phyloP scores from a whole-genome alignment of 2,797 vertebrate genomes.

The Gymnothorax javanicus region DNA sequence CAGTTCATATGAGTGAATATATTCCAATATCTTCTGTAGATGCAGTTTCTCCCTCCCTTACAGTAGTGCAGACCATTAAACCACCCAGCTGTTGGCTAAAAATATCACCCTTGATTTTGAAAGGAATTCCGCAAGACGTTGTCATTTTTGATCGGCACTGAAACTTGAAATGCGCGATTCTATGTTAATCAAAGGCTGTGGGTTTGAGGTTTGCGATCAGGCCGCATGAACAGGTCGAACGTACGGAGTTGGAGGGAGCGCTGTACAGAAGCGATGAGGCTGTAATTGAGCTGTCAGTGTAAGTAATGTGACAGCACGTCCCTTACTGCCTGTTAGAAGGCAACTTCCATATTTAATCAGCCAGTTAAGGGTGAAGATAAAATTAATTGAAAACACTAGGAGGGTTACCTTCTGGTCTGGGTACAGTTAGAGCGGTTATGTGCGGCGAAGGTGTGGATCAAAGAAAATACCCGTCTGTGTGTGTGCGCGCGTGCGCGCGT shows the following conservation, averaged over 20 bases:
- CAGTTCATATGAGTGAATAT: not conserved
- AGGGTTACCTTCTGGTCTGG: constrained; percentile 28
- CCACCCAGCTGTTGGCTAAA: not conserved
- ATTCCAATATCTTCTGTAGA: not conserved
- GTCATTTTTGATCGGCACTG: not conserved
- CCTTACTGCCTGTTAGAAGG: constrained; percentile 31
- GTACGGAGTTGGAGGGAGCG: constrained; percentile 5
- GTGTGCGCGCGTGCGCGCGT: not conserved
- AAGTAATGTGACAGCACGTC: constrained; percentile 37
- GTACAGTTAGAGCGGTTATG: constrained; percentile 6
- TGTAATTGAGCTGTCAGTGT: constrained; percentile 50
- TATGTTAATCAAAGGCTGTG: not conserved
- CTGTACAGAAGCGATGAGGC: constrained; percentile 38
- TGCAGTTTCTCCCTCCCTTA: not conserved
- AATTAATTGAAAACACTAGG: constrained; percentile 51
- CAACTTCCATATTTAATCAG: constrained; percentile 64
- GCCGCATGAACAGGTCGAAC: not conserved
- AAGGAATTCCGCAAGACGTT: not conserved
- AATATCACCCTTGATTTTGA: not conserved
- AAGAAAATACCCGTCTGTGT: not conserved
- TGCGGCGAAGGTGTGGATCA: not conserved
- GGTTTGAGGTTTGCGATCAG: not conserved
- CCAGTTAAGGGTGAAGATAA: constrained; percentile 56
- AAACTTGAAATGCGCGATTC: not conserved
- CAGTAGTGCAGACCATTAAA: not conserved